Evolutionary conservation across 2,888 invertebrate species (phyloP).

Genomic region (Zygaena filipendulae): DNA sequence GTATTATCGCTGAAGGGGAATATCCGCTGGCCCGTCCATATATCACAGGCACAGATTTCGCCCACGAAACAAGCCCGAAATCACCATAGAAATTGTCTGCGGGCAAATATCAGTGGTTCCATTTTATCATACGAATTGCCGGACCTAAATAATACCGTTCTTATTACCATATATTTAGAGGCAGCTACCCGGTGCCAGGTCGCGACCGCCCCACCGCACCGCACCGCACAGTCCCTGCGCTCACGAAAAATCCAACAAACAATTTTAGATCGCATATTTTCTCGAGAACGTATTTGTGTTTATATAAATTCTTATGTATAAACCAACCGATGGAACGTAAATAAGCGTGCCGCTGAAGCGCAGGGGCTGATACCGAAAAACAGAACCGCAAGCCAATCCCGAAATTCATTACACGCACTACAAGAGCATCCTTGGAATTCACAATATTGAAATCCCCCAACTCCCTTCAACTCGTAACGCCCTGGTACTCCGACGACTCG

Average conservation of each 20-base stretch:
- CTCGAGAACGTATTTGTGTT: slow-evolving; percentile 21
- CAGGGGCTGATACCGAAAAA: slow-evolving; percentile 42
- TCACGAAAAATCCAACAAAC: slow-evolving; percentile 34
- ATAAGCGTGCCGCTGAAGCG: slow-evolving; percentile 22
- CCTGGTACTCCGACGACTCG: slow-evolving; percentile 21
- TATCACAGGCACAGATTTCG: slow-evolving; percentile 60
- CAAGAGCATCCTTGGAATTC: slow-evolving; percentile 60
- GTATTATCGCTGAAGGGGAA: slow-evolving; percentile 43
- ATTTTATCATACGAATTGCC: slow-evolving; percentile 64
- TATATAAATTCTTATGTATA: slow-evolving; percentile 24
- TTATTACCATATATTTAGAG: slow-evolving; percentile 53
- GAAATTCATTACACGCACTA: slow-evolving; percentile 63
- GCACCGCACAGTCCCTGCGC: too few species aligned
- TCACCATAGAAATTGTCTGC: slow-evolving; percentile 65
- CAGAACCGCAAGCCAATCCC: slow-evolving; percentile 65
- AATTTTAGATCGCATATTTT: slow-evolving; percentile 23
- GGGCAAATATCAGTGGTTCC: slow-evolving; percentile 56
- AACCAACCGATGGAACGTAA: slow-evolving; percentile 32
- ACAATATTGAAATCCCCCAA: slow-evolving; percentile 60
- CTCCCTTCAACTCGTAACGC: slow-evolving; percentile 22
- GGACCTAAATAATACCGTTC: slow-evolving; percentile 57
- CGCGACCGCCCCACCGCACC: too few species aligned
- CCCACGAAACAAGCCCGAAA: slow-evolving; percentile 57
- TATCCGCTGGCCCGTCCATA: slow-evolving; percentile 32
- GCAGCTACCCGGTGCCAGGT: slow-evolving; percentile 35